These are phyloP conservation scores for Neodiprion pinetum DNA, from an alignment of 1,140 invertebrate species.

Conservation along the genomic window DNA sequence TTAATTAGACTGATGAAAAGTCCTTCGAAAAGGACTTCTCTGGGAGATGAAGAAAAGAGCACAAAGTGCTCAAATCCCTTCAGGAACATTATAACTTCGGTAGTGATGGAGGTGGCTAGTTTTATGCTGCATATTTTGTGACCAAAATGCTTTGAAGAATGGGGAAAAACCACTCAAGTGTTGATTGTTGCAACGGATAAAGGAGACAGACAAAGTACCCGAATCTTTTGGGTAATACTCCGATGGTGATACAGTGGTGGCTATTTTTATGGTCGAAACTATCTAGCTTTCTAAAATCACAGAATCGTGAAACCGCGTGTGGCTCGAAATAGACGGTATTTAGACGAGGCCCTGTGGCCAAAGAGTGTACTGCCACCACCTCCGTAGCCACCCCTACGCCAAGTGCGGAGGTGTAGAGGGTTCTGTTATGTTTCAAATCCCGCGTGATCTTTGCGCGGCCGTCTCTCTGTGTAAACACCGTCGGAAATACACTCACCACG, in stretches of 20 bases:
- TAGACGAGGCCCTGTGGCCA: not conserved
- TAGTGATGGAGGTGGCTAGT: no score
- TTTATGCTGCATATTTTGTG: no score
- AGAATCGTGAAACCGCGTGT: not conserved
- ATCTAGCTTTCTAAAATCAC: constrained; percentile 1
- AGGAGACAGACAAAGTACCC: not conserved
- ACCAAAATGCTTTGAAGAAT: no score
- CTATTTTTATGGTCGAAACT: not conserved
- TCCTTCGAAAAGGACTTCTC: no score
- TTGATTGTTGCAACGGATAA: not conserved
- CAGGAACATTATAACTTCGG: no score
- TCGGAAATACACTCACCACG: constrained; percentile 7
- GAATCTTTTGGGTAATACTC: not conserved
- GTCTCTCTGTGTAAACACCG: not conserved
- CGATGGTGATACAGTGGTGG: not conserved
- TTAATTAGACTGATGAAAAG: no score
- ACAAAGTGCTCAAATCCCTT: no score
- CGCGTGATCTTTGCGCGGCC: not conserved
- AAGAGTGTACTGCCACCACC: not conserved
- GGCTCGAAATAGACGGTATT: not conserved
- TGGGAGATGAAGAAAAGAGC: no score
- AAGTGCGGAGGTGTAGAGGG: not conserved
- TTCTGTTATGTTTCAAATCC: constrained; percentile 7
- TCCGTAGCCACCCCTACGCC: not conserved
- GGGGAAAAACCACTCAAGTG: no score